Evolutionary conservation across 2,797 vertebrate species (phyloP), one percentile per base, ranked within the genome.

Genomic region (Fratercula arctica): DNA sequence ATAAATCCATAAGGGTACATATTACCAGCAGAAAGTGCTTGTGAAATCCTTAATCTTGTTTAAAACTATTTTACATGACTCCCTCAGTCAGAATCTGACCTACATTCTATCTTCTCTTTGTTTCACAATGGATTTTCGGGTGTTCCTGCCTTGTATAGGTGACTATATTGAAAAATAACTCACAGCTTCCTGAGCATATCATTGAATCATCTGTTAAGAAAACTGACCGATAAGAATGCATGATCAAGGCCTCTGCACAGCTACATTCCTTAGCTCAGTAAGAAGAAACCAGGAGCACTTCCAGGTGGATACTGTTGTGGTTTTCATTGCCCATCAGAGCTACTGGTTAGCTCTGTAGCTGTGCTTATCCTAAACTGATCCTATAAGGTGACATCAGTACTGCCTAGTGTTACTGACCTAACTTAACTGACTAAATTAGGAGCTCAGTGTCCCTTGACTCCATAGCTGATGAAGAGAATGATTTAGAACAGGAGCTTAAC

Each of bases 51-150:
- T 76, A 53, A 61, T 20, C 45, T 64, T 54, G 23, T 84, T 93
- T 69, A 61, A 76, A 87, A 51, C 39, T 45, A 25, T 60, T 93
- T 82, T 61, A 51, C 4, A 2, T 66, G 7, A 73, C 66, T 88
- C 50, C 31, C 9, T 81, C 74, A 48, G 83, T 87, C 79, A 95
- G 70, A 86, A 64, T 86, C 80, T 89, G 91, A 93, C 94, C 91
- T 91, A 90, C 63, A 91, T 94, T 91, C 80, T 93, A 13, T 45
- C 85, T 91, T 60, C 78, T 59, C 61, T 70, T 76, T 91, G 48
- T 95, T 96, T 93, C 94, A 95, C 90, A 95, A 90, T 76, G 83
- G 51, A 73, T 79, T 95, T 95, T 91, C 0, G 3, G 19, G 28
- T 95, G 67, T 86, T 82, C 46, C 93, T 93, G 39, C 75, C 84